Base-by-base conservation (phyloP, 2,113 vertebrate genomes). In the Taxidea taxus region DNA sequence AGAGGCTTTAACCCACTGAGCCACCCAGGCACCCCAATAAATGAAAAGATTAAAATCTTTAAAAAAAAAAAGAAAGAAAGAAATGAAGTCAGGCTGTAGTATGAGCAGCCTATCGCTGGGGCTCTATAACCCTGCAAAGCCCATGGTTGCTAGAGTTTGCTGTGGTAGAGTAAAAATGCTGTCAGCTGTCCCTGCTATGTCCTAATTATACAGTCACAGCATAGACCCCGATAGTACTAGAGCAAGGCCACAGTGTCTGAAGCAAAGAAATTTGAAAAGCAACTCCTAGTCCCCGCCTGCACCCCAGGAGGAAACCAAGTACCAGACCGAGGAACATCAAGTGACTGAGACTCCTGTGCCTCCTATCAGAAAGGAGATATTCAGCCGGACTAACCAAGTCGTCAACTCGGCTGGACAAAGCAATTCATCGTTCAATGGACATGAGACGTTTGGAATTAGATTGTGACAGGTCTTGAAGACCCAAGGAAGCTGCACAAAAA, bases 241-340 rank as follows among this genome's bases (percentile, higher is more conserved):
- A 83, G 56, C 64, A 64, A 66, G 44, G 66, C 25, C 44, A 47
- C 42, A 74, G 47, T 37, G 11, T 82, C 47, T 56, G 37, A 37
- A 68, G 56, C 68, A 54, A 88, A 92, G 13, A 96, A 75, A 83
- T 39, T 83, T 89, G 77, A 75, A 88, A 96, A 83, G 25, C 77
- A 83, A 56, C 56, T 47, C 39, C 66, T 11, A 60, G 15, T 47
- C 44, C 56, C 29, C 78, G 37, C 21, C 77, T 83, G 82, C 34
- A 51, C 77, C 87, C 37, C 23, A 68, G 56, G 39, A 74, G 39
- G 77, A 74, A 82, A 82, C 64, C 42, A 49, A 78, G 23, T 70
- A 39, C 42, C 60, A 90, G 68, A 80, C 39, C 42, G 8, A 3
- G 21, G 42, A 51, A 60, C 62, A 27, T 42, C 11, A 34, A 29